Conservation (phyloP, 2,797 vertebrate species). For the Vipera ursinii region DNA sequence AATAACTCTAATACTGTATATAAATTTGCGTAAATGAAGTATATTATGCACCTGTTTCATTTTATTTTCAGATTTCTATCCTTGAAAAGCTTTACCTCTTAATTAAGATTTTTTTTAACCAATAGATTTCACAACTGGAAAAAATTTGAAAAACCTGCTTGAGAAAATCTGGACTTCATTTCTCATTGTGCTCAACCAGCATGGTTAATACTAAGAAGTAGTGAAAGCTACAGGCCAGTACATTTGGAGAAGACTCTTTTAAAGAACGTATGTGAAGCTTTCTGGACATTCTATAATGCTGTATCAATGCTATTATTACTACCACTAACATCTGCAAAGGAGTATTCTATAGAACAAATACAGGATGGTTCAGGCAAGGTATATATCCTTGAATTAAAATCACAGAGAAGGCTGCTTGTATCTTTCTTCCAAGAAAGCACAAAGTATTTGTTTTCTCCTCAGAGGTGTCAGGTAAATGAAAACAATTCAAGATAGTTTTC, state of each 20-base stretch:
- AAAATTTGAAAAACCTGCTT: not conserved
- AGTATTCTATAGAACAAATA: not conserved
- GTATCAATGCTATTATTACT: not conserved
- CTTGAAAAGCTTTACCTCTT: not conserved
- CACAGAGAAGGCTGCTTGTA: not conserved
- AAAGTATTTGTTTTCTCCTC: not conserved
- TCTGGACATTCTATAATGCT: not conserved
- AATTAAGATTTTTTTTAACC: not conserved
- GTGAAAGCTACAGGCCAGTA: not conserved
- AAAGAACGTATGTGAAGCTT: not conserved
- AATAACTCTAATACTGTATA: not conserved
- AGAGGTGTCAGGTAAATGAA: not conserved
- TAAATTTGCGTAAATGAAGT: not conserved
- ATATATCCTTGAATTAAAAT: not conserved
- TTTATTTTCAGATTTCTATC: not conserved
- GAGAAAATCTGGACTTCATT: not conserved
- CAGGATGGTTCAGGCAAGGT: no score
- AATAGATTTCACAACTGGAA: not conserved
- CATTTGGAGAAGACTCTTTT: not conserved
- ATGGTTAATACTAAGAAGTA: not conserved
- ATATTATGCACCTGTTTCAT: not conserved
- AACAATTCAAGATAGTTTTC: no score
- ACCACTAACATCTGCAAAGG: not conserved
- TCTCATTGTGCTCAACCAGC: not conserved
- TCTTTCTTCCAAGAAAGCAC: not conserved